phyloP scores from a whole-genome alignment of 1,140 invertebrate species.

The Yoshiicerus persimilis region DNA sequence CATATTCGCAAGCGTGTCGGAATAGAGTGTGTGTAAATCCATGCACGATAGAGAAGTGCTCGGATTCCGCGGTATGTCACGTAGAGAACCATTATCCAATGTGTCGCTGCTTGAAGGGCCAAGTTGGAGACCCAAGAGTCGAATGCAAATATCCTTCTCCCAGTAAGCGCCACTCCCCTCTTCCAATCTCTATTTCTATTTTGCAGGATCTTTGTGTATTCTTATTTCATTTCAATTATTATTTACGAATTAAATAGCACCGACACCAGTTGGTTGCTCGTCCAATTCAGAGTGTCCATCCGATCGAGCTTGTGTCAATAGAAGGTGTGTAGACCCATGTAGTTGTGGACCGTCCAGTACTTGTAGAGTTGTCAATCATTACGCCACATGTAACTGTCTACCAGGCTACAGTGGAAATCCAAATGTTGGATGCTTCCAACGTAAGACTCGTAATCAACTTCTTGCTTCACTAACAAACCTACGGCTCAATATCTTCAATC shows the following conservation, averaged over 20 bases:
- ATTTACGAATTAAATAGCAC: slow-evolving; percentile 1
- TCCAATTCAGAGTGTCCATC: slow-evolving; percentile 48
- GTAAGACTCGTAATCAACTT: slow-evolving; percentile 54
- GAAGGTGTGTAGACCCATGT: slow-evolving; percentile 75
- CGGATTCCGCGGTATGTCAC: slow-evolving; percentile 63
- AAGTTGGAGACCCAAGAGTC: slow-evolving; percentile 70
- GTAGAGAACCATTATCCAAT: slow-evolving; percentile 71
- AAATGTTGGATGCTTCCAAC: slow-evolving; percentile 73
- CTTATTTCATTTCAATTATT: not conserved
- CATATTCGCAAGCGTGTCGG: slow-evolving; percentile 69
- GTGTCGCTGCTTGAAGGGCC: slow-evolving; percentile 77
- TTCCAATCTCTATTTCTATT: not conserved
- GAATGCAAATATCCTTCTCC: slow-evolving; percentile 53
- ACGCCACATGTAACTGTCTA: slow-evolving; percentile 74
- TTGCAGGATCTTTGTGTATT: not conserved
- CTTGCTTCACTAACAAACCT: not conserved
- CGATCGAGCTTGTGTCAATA: slow-evolving; percentile 70
- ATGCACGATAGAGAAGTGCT: slow-evolving; percentile 71
- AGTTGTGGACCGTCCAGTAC: slow-evolving; percentile 77
- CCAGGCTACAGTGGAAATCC: slow-evolving; percentile 49
- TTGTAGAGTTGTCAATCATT: slow-evolving; percentile 75
- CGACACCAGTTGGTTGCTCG: slow-evolving; percentile 29
- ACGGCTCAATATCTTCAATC: not conserved
- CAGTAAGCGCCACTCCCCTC: slow-evolving; percentile 33
- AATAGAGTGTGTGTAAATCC: slow-evolving; percentile 77